Conservation (phyloP, 1,140 invertebrate species). For the Polypedilum vanderplanki region DNA sequence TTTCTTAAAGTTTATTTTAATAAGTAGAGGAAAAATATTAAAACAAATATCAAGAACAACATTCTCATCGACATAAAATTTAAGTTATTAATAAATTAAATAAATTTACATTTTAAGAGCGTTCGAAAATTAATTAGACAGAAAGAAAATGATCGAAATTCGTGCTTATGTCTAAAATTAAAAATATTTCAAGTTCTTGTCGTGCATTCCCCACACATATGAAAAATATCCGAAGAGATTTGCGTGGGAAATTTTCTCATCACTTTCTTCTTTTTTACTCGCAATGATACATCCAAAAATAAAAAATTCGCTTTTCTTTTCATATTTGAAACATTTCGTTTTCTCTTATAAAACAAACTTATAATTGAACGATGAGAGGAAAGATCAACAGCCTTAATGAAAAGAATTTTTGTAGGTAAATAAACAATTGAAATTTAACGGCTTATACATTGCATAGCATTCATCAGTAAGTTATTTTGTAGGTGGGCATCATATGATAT, state of each 20-base stretch:
- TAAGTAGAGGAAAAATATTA: no score
- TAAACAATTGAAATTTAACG: not conserved
- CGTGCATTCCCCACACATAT: not conserved
- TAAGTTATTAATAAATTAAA: no score
- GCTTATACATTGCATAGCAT: no score
- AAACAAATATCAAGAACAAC: no score
- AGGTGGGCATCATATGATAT: not conserved
- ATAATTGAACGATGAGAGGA: not conserved
- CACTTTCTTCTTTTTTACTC: not conserved
- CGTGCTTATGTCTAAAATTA: not conserved
- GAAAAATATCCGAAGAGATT: no score
- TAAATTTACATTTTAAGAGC: no score
- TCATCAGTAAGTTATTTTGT: not conserved
- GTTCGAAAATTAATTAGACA: no score
- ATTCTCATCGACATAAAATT: no score
- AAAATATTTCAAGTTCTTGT: not conserved
- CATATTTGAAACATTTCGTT: slow-evolving; percentile 1
- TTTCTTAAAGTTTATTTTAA: no score
- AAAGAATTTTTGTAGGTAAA: not conserved
- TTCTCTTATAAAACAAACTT: not conserved
- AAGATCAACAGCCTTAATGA: not conserved
- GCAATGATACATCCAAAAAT: not conserved
- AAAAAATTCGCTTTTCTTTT: slow-evolving; percentile 16
- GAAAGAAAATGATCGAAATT: no score
- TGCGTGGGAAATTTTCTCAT: slow-evolving; percentile 17